Evolutionary conservation across 2,797 vertebrate genomes (phyloP).

Genomic region (Momotus momota): DNA sequence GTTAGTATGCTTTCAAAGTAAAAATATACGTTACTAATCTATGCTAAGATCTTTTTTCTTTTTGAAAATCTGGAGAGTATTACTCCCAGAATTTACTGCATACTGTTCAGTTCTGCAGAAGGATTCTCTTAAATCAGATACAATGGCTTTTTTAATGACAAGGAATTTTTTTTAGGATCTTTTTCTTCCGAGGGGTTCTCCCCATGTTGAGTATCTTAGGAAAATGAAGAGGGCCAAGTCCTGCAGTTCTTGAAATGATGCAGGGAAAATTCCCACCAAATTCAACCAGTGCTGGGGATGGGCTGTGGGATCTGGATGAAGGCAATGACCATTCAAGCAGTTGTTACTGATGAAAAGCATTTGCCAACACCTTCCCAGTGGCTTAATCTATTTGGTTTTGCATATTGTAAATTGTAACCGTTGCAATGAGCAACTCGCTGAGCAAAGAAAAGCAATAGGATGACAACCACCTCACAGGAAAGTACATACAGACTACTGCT

Average conservation of each 20-base stretch:
- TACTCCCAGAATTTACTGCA: background rate
- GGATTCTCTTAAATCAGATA: background rate
- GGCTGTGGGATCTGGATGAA: background rate
- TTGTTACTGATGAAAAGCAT: background rate
- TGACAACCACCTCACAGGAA: background rate
- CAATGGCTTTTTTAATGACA: background rate
- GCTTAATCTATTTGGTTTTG: background rate
- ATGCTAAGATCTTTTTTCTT: background rate
- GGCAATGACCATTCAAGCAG: background rate
- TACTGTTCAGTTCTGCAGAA: background rate
- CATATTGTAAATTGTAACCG: background rate
- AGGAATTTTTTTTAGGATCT: fast-evolving
- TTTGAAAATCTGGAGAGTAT: background rate
- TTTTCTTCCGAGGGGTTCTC: background rate
- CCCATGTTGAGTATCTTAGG: background rate
- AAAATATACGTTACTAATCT: background rate
- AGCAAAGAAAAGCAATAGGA: background rate
- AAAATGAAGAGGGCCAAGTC: background rate
- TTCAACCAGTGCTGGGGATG: background rate
- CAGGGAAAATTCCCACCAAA: background rate
- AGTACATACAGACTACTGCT: background rate
- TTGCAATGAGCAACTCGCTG: fast-evolving
- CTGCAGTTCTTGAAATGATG: background rate
- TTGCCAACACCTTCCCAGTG: background rate
- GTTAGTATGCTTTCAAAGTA: background rate